Evolutionary conservation across 1,140 invertebrate species (phyloP), one percentile per base, ranked within the genome.

Genomic region (Zaprionus africanus): DNA sequence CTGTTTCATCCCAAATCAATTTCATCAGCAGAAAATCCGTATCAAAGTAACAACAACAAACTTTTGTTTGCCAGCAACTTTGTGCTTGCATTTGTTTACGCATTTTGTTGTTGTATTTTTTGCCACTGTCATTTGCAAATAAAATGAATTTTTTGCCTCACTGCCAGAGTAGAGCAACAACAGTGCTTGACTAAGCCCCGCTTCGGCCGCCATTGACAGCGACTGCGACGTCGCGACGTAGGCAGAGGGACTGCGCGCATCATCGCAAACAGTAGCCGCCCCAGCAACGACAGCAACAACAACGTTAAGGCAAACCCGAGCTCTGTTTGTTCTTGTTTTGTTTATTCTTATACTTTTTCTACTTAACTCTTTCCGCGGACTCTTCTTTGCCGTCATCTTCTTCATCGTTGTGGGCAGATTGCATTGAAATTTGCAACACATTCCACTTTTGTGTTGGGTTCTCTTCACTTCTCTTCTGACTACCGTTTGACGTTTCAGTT

Each of bases 341-440:
- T 87, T 87, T 86, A 86, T 88, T 88, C 83, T 78, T 54, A 72
- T 81, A 67, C 68, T 70, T 83, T 83, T 75, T 76, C 63, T 57
- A 63, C 69, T 72, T 78, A 72, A 78, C 83, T 88, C 83, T 67
- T 65, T 53, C 51, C 38, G 38, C 61, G 26, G 51, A 41, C 36
- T 43, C 38, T 64, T 24, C 70, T 19, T 24, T 54, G 66, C 46
- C 26, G 38, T 57, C 57, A n/a, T 34, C 63, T 46, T 22, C 67
- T 13, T 56, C 61, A 28, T 46, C 77, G 41, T 66, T 53, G 74
- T 73, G 76, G 73, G 77, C 84, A 80, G 80, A 88, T 88, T 87
- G 83, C 84, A 86, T 88, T 86, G 80, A 78, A 87, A 87, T 83
- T 87, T 87, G 77, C 83, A 83, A 86, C 83, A 88, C 83, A 86